A percentile compares a stretch with the other conserved stretches of the same genome.
phyloP scores from a whole-genome alignment of 2,888 invertebrate species.

The Machimus atricapillus region DNA sequence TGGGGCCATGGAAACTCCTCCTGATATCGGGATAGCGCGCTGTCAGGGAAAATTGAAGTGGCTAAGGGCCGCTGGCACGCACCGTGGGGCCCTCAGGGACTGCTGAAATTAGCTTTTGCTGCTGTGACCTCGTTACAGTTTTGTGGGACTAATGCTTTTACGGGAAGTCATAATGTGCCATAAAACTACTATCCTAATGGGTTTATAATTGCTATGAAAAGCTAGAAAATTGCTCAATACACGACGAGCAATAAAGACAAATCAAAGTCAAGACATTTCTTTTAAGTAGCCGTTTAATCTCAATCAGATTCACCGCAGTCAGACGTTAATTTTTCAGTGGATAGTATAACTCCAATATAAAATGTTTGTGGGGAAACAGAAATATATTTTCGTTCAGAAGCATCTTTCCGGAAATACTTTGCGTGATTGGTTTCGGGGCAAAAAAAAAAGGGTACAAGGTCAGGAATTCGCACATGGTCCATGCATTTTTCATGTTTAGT shows the following conservation, averaged over 20 bases:
- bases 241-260: neutral
- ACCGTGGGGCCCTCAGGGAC: neutral
- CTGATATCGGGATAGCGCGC: neutral
- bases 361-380: neutral
- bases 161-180: neutral
- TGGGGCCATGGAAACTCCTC: neutral
- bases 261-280: neutral
- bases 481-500: neutral
- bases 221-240: neutral
- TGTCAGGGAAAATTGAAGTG: neutral
- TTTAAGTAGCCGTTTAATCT: neutral
- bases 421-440: neutral
- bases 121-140: neutral
- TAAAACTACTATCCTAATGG: neutral
- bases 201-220: neutral
- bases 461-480: neutral
- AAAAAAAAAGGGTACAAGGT: neutral
- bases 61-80: neutral
- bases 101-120: neutral
- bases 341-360: neutral
- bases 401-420: neutral
- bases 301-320: neutral
- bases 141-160: neutral
- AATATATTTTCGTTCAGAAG: neutral
- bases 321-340: neutral